Base-by-base conservation (phyloP, 2,888 invertebrate species). In the Epistrophella euchroma region DNA sequence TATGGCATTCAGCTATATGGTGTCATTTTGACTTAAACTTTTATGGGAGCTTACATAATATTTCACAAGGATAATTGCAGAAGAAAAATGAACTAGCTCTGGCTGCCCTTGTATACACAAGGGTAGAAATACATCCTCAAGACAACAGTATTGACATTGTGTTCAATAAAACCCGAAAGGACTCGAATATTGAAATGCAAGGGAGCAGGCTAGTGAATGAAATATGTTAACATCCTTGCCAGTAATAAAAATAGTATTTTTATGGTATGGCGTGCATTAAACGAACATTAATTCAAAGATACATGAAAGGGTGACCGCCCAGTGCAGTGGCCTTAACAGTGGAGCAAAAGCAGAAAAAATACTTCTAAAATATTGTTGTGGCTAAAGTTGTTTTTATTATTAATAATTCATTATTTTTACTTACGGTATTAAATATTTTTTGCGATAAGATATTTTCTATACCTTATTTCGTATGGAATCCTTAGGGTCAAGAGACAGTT, bases 241-340 rank as follows among this genome's bases (percentile, higher is more conserved):
- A 66, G 66, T 75, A 60, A 71, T 84, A 84, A 84, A 84, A 84
- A 72, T 72, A 75, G 79, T 75, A 80, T 80, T 84, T 84, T 84
- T 76, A 84, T 75, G 58, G 75, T 55, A 40, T 60, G 60, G 56
- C 72, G 66, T 84, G 80, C 80, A 80, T 76, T 76, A 80, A 50
- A 75, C 58, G 80, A 56, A 75, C 71, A 80, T 79, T 75, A 64
- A 75, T 84, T 75, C 58, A 32, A 32, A 28, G 10, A 55, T 55
- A 11, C 55, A 32, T 58, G 50, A 75, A 74, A 50, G 50, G 50
- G 15, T 52, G 58, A 66, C 47, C 35, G 35, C 52, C 13, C 32
- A 47, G 13, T 17, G 19, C 19, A 47, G 4, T 19, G 22, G 19
- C 22, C 11, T 5, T 4, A 0, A 50, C 50, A 25, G 22, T 50